Base-by-base conservation (phyloP, 1,140 invertebrate species). In the Oppia nitens region DNA sequence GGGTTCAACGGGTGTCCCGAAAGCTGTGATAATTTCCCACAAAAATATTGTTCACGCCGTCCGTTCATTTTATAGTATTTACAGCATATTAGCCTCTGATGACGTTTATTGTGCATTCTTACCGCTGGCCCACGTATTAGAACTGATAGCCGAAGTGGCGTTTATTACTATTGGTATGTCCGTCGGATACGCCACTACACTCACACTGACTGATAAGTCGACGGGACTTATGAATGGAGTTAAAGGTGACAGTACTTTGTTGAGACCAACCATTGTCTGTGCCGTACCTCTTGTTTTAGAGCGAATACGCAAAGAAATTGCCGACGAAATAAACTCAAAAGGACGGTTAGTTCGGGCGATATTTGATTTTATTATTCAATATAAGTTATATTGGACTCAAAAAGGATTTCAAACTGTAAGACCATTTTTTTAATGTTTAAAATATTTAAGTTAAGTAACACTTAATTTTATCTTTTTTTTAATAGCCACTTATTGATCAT, bases 61-160 rank as follows among this genome's bases (percentile, higher is more conserved):
- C 66, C 84, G 87, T 66, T 83, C 87, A 3, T 96, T 92, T 70
- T 82, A 82, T 29, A 83, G 88, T 68, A 80, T 82, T 47, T 81
- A 90, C 20, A 64, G 75, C 6, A 66, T 64, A 62, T 63, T 66
- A 3, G 32, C 29, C 26, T 77, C 70, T 2, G 66, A 81, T 60
- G 93, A 98, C 69, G 75, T 86, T 17, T 87, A 95, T 64, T 83
- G 98, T 69, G 94, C 87, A 45, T 98, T 95, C 73, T 76, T 99
- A 56, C 95, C 95, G 11, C 75, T 98, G 50, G 95, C 95, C 48
- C 95, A 99, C 74, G 93, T 99, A 2, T 85, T 97, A 65, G 95
- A 99, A 73, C 75, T 98, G 47, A 55, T 45, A 11, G 53, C 66
- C 73, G 79, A 81, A 67, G 70, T 75, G 21, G 72, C 75, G 49